Evolutionary conservation across 2,113 vertebrate species (phyloP).

Genomic region (Gobius niger): DNA sequence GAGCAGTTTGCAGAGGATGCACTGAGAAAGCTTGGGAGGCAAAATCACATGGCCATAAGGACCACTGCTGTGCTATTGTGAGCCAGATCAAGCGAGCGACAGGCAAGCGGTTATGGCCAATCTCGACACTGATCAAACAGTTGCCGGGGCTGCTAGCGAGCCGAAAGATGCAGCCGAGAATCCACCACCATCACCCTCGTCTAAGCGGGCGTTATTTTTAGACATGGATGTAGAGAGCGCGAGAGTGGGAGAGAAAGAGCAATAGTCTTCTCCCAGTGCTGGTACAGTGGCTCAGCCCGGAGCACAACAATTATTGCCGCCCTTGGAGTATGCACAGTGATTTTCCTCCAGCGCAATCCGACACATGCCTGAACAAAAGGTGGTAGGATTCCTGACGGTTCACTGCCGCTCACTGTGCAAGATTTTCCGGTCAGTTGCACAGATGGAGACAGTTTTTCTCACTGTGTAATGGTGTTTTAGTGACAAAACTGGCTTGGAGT

Average conservation of each 20-base stretch:
- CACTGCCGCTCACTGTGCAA: slow-evolving; percentile 30
- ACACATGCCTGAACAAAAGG: slow-evolving; percentile 64
- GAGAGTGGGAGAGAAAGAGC: slow-evolving; percentile 67
- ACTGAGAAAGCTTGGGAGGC: background rate
- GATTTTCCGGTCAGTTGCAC: slow-evolving; percentile 23
- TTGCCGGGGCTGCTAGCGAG: slow-evolving; percentile 59
- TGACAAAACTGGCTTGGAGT: slow-evolving; percentile 19
- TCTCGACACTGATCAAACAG: slow-evolving; percentile 54
- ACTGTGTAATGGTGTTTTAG: slow-evolving; percentile 22
- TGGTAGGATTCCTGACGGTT: slow-evolving; percentile 59
- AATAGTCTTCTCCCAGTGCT: slow-evolving; percentile 74
- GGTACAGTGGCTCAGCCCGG: slow-evolving; percentile 51
- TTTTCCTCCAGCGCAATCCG: slow-evolving; percentile 65
- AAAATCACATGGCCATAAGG: slow-evolving; percentile 3
- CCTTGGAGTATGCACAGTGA: slow-evolving; percentile 62
- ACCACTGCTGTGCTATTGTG: slow-evolving; percentile 4
- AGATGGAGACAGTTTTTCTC: slow-evolving; percentile 17
- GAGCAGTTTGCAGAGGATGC: background rate
- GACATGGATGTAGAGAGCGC: slow-evolving; percentile 64
- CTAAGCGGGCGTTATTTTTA: slow-evolving; percentile 74
- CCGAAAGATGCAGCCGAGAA: slow-evolving; percentile 61
- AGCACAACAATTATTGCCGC: slow-evolving; percentile 69
- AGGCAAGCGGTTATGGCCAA: slow-evolving; percentile 28
- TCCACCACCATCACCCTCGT: slow-evolving; percentile 56
- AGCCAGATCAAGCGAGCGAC: slow-evolving; percentile 29